Percentiles rank a stretch among this genome's conserved stretches.
phyloP scores from a whole-genome alignment of 1,140 invertebrate species.

The Condylostylus longicornis region DNA sequence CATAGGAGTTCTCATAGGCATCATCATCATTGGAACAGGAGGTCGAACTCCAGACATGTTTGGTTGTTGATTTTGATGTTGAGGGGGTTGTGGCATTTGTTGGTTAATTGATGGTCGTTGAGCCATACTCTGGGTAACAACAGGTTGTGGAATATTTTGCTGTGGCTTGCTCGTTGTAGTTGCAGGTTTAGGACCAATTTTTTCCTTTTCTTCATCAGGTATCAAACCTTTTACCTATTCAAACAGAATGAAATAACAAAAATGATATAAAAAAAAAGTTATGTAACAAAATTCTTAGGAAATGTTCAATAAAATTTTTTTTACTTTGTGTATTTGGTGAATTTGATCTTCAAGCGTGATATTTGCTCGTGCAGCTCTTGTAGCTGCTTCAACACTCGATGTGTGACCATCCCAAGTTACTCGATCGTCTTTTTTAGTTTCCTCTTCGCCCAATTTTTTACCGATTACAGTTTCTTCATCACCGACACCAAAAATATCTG shows the following conservation, averaged over 20 bases:
- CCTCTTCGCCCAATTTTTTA: slow-evolving; percentile 97
- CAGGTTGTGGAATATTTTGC: too few relatives aligned
- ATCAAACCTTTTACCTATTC: slow-evolving; percentile 71
- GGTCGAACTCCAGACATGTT: slow-evolving; percentile 30
- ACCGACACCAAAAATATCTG: slow-evolving; percentile 98
- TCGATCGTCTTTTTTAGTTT: slow-evolving; percentile 71
- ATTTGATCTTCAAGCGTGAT: slow-evolving; percentile 95
- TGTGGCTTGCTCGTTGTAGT: slow-evolving; percentile 22
- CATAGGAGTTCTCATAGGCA: slow-evolving; percentile 44
- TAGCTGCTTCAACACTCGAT: slow-evolving; percentile 81
- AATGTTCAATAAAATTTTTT: not conserved
- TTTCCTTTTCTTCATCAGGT: slow-evolving; percentile 87
- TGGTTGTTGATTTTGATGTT: slow-evolving; percentile 19
- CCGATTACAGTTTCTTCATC: slow-evolving; percentile 97
- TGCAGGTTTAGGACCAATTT: slow-evolving; percentile 69
- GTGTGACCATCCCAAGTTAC: slow-evolving; percentile 98
- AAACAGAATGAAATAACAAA: slow-evolving; percentile 3
- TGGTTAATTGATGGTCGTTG: slow-evolving; percentile 28
- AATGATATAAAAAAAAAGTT: slow-evolving; percentile 1
- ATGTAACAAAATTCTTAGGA: not conserved
- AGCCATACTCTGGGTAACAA: slow-evolving; percentile 30
- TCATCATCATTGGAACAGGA: slow-evolving; percentile 49
- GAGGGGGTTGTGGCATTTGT: slow-evolving; percentile 20
- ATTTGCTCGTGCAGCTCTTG: slow-evolving; percentile 79
- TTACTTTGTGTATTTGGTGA: slow-evolving; percentile 83